Percentiles rank a stretch among this genome's conserved stretches.
These are phyloP conservation scores for Alethe diademata DNA, from an alignment of 2,113 vertebrate genomes.

Conservation along the genomic window DNA sequence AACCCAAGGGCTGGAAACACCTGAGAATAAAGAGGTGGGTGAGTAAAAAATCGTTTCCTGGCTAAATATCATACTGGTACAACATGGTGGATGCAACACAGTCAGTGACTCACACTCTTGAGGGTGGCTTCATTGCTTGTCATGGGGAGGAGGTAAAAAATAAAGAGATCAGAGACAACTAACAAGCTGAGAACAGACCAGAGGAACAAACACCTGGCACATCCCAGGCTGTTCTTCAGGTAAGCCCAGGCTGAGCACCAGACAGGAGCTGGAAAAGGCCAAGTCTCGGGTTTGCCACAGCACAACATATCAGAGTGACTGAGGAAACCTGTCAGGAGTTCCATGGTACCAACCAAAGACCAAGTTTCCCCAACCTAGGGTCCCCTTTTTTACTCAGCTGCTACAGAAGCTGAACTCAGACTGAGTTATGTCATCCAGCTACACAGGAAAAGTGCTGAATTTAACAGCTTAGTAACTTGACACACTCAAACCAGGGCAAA, in stretches of 20 bases:
- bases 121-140: not conserved
- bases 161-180: not conserved
- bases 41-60: not conserved
- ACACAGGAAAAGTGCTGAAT: conserved; percentile 1
- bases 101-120: not conserved
- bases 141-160: not conserved
- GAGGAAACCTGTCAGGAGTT: not conserved
- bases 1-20: not conserved
- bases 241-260: not conserved
- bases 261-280: not conserved
- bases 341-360: not conserved
- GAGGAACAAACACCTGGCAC: not conserved
- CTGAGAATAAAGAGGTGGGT: not conserved
- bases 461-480: conserved; percentile 1
- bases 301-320: rapidly evolving
- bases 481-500: not conserved
- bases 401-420: not conserved
- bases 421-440: not conserved
- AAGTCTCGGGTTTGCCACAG: not conserved
- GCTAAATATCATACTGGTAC: not conserved
- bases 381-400: not conserved
- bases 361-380: not conserved
- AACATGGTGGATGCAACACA: not conserved
- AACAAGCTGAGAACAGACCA: not conserved
- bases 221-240: not conserved